A percentile compares a stretch with the other conserved stretches of the same genome.
Conservation (phyloP, 2,888 invertebrate species). For the Stratiomys singularior region DNA sequence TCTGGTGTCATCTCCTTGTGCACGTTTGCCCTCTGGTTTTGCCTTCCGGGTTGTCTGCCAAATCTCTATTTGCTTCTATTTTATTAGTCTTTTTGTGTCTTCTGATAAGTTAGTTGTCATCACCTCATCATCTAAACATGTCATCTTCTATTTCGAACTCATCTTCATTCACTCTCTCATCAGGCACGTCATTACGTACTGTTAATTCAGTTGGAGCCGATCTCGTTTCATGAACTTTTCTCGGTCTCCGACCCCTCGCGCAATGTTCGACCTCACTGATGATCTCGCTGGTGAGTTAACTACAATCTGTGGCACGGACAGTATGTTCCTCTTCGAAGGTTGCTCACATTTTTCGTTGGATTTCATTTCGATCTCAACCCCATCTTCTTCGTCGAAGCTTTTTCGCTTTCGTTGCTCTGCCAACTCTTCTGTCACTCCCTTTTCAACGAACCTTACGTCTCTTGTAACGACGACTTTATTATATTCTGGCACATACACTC, state of each 20-base stretch:
- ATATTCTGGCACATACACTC: constrained; percentile 52
- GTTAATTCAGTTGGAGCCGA: background rate
- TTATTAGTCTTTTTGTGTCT: too few species aligned
- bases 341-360: background rate
- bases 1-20: too few species aligned
- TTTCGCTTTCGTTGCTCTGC: background rate
- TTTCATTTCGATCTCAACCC: background rate
- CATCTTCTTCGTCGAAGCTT: background rate
- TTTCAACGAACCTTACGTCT: constrained; percentile 19
- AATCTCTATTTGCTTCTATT: too few species aligned
- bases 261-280: background rate
- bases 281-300: too few species aligned
- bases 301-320: too few species aligned
- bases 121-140: background rate
- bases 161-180: background rate
- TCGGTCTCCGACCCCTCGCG: background rate
- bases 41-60: too few species aligned
- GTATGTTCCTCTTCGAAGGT: background rate
- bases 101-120: background rate
- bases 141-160: background rate
- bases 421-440: background rate
- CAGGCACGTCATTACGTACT: background rate
- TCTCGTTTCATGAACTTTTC: background rate
- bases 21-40: too few species aligned
- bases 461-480: background rate